Percentiles rank a stretch among this genome's conserved stretches.
These are phyloP conservation scores for Cantharis rufa DNA, from an alignment of 2,888 invertebrate genomes.

Conservation along the genomic window DNA sequence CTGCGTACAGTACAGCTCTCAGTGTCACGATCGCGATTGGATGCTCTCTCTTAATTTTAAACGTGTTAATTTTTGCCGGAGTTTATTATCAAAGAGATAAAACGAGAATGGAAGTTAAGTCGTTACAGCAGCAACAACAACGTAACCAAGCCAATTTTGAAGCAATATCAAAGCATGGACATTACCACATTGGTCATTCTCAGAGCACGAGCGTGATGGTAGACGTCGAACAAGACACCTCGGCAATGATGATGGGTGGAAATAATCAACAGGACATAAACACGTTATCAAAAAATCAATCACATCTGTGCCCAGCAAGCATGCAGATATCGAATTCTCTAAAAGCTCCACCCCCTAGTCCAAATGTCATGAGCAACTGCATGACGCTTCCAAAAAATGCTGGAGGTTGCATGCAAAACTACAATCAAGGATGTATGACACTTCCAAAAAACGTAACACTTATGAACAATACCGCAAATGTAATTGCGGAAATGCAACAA, in stretches of 20 bases:
- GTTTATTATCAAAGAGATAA: conserved; percentile 83
- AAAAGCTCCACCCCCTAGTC: conserved; percentile 65
- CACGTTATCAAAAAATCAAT: conserved; percentile 60
- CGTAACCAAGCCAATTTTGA: conserved; percentile 68
- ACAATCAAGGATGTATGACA: conserved; percentile 56
- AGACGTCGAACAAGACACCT: conserved; percentile 76
- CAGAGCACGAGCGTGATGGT: conserved; percentile 82
- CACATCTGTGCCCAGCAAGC: conserved; percentile 59
- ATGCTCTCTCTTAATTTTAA: conserved; percentile 78
- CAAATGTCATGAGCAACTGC: conserved; percentile 60
- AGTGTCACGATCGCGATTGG: conserved; percentile 82
- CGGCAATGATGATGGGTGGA: conserved; percentile 62
- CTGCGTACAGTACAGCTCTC: conserved; percentile 75
- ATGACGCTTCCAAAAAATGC: conserved; percentile 60
- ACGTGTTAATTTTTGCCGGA: conserved; percentile 82
- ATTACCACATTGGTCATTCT: conserved; percentile 76
- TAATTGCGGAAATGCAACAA: conserved; percentile 63
- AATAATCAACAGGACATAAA: conserved; percentile 61
- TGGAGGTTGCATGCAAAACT: conserved; percentile 49
- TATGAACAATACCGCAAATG: conserved; percentile 58
- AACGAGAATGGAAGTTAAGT: conserved; percentile 77
- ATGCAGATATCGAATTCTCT: conserved; percentile 58
- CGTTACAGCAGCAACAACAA: conserved; percentile 75
- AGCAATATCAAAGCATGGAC: conserved; percentile 79
- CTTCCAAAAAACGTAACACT: conserved; percentile 64